Evolutionary conservation across 2,113 vertebrate species (phyloP).

Genomic region (Phaethornis superciliosus): DNA sequence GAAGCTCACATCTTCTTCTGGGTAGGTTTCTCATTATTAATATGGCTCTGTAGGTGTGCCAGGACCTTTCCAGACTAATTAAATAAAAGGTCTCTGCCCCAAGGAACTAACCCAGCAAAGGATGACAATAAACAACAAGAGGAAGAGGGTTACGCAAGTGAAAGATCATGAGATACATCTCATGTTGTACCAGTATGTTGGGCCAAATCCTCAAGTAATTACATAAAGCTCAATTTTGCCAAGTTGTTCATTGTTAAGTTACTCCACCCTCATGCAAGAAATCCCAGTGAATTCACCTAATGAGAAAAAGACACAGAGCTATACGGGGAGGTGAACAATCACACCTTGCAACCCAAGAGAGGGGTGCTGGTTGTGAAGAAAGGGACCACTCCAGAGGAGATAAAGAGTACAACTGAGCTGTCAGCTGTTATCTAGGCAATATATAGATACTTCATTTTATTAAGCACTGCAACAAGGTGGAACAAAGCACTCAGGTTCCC

Average conservation of each 20-base stretch:
- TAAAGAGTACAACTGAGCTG: background rate
- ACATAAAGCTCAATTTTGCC: constrained; percentile 60
- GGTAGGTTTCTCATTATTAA: constrained; percentile 68
- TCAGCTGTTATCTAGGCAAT: background rate
- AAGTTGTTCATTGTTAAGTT: constrained; percentile 53
- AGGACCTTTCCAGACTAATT: constrained; percentile 67
- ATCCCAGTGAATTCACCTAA: constrained; percentile 35
- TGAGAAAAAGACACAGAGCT: background rate
- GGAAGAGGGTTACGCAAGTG: constrained; percentile 57
- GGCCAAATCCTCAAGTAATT: constrained; percentile 70
- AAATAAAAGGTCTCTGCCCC: constrained; percentile 66
- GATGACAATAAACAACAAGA: constrained; percentile 68
- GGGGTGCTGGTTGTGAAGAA: background rate
- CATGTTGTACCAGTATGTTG: constrained; percentile 56
- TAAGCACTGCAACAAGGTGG: background rate
- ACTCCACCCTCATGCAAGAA: constrained; percentile 36
- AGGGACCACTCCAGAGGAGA: background rate
- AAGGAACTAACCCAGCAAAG: constrained; percentile 61
- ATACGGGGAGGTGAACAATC: background rate
- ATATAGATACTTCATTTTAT: background rate
- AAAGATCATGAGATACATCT: constrained; percentile 66
- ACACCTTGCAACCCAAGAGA: background rate
- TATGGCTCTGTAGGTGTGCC: constrained; percentile 61
- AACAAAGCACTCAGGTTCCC: background rate
- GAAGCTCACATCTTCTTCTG: constrained; percentile 46